Evolutionary conservation across 2,113 vertebrate genomes (phyloP).

Genomic region (Nycticorax nycticorax): DNA sequence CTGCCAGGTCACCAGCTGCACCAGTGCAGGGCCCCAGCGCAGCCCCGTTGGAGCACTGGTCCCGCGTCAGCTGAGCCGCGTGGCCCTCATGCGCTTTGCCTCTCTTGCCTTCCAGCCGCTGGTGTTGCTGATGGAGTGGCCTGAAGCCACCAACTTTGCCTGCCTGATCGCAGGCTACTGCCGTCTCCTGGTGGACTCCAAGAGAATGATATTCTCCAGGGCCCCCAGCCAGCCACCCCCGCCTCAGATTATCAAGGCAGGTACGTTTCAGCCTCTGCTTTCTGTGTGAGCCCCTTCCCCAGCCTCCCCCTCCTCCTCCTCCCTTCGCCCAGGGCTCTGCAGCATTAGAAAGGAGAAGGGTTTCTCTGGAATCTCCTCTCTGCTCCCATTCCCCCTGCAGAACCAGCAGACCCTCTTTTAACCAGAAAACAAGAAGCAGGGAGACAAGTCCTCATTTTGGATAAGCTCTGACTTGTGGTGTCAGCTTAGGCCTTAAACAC

Average conservation of each 20-base stretch:
- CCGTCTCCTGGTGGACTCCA: constrained; percentile 95
- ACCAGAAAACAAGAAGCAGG: neutral
- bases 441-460: neutral
- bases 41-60: neutral
- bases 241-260: constrained; percentile 94
- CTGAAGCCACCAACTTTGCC: constrained; percentile 95
- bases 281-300: neutral
- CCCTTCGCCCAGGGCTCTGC: neutral
- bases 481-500: neutral
- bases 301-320: neutral
- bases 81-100: neutral
- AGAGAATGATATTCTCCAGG: constrained; percentile 90
- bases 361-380: neutral
- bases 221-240: constrained; percentile 80
- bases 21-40: neutral
- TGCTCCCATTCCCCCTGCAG: neutral
- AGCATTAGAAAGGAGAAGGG: neutral
- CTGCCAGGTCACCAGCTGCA: neutral
- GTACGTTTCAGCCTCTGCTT: constrained; percentile 84
- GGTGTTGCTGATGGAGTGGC: constrained; percentile 98
- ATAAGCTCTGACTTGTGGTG: neutral
- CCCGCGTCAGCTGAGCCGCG: fast-evolving
- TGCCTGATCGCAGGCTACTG: constrained; percentile 97
- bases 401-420: neutral
- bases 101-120: constrained; percentile 81